A percentile compares a stretch with the other conserved stretches of the same genome.
Conservation (phyloP, 2,797 vertebrate genomes). For the Eurystomus glaucurus region DNA sequence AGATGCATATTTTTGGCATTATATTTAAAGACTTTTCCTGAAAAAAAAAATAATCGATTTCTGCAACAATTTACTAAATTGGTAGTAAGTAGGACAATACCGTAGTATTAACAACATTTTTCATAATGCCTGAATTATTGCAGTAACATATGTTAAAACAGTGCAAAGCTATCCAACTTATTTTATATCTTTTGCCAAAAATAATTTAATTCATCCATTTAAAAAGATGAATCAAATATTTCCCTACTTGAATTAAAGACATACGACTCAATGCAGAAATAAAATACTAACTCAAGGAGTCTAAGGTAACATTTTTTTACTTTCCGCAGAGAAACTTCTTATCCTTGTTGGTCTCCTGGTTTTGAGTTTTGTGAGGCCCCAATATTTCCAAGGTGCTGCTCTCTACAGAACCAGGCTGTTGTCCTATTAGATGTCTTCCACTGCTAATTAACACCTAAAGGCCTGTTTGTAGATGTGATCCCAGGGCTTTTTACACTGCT, state of each 20-base stretch:
- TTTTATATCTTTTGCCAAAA: conserved; percentile 55
- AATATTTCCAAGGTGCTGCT: not conserved
- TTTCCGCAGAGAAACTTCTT: not conserved
- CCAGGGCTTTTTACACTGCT: not conserved
- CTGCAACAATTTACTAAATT: conserved; percentile 71
- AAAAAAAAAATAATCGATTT: conserved; percentile 72
- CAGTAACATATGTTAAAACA: conserved; percentile 54
- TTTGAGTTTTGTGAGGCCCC: not conserved
- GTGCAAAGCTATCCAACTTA: conserved; percentile 17
- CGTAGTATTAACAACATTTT: conserved; percentile 67
- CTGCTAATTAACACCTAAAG: not conserved
- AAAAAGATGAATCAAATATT: conserved; percentile 22
- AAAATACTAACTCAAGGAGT: not conserved
- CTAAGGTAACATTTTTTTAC: not conserved
- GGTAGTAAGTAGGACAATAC: conserved; percentile 66
- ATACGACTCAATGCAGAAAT: conserved; percentile 18
- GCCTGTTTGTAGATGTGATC: not conserved
- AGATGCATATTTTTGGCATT: conserved; percentile 62
- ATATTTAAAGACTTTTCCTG: conserved; percentile 43
- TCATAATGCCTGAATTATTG: conserved; percentile 55
- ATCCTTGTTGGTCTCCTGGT: not conserved
- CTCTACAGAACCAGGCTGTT: not conserved
- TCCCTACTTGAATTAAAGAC: conserved; percentile 57
- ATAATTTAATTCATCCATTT: conserved; percentile 36
- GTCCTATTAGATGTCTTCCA: not conserved